Percentiles rank a stretch among this genome's conserved stretches.
phyloP scores from a whole-genome alignment of 2,113 vertebrate species.

The Mixornis gularis region DNA sequence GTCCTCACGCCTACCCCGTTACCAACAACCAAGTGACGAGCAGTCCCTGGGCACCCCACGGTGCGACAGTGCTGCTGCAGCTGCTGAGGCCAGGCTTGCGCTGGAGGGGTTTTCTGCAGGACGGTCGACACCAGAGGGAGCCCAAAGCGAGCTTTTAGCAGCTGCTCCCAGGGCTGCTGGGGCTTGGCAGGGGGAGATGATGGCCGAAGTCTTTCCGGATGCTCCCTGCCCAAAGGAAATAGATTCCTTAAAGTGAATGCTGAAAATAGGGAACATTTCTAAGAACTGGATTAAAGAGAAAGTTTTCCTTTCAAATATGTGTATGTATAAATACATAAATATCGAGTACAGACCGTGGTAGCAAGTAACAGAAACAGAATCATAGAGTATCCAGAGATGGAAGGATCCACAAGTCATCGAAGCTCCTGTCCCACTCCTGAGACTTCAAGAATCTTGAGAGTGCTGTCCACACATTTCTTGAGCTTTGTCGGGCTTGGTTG shows the following conservation, averaged over 20 bases:
- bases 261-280: not conserved
- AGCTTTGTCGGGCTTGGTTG: not conserved
- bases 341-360: not conserved
- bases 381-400: not conserved
- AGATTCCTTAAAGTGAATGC: too few relatives aligned
- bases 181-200: rapidly evolving
- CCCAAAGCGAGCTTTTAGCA: not conserved
- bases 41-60: not conserved
- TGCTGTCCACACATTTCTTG: not conserved
- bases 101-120: not conserved
- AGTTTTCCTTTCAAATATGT: not conserved
- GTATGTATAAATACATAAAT: not conserved
- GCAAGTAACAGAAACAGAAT: not conserved
- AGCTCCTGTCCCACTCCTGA: not conserved
- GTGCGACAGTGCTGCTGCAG: rapidly evolving
- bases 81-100: rapidly evolving
- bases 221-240: not conserved
- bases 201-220: not conserved
- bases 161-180: not conserved
- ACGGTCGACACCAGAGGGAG: slow-evolving; percentile 14
- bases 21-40: rapidly evolving
- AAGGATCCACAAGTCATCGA: not conserved
- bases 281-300: not conserved
- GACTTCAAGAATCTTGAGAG: not conserved
- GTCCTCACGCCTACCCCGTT: not conserved